Evolutionary conservation across 2,797 vertebrate genomes (phyloP).

Genomic region (Bryconaethiops microstoma): DNA sequence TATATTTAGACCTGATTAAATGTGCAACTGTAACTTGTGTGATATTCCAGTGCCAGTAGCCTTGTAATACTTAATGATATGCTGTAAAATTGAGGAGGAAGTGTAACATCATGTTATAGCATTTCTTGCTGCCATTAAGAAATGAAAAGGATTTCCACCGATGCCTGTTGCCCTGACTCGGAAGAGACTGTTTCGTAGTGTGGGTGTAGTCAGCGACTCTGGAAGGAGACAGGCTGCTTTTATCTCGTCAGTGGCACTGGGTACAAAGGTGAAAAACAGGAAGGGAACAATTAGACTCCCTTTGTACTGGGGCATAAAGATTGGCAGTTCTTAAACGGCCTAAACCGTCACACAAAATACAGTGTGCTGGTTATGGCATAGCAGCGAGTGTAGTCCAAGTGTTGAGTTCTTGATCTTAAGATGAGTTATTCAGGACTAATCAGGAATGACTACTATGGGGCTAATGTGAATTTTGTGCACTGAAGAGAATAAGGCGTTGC

Average conservation of each 20-base stretch:
- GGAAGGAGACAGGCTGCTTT: slow-evolving; percentile 37
- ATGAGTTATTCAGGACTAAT: no score
- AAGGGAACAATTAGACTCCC: slow-evolving; percentile 46
- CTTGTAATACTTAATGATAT: neutral
- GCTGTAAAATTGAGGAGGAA: neutral
- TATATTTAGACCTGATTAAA: neutral
- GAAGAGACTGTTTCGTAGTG: slow-evolving; percentile 33
- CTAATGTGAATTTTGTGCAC: no score
- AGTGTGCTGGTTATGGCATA: neutral
- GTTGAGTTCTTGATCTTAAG: no score
- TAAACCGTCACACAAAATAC: slow-evolving; percentile 18
- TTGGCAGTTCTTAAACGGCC: slow-evolving; percentile 19
- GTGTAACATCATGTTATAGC: neutral
- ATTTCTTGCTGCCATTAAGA: slow-evolving; percentile 29
- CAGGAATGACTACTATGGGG: no score
- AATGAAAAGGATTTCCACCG: slow-evolving; percentile 36
- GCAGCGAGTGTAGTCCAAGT: neutral
- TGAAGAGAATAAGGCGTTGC: no score
- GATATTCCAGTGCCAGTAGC: no score
- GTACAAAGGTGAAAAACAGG: slow-evolving; percentile 56
- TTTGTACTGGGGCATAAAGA: slow-evolving; percentile 43
- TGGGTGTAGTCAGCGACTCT: neutral
- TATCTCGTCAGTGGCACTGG: slow-evolving; percentile 36
- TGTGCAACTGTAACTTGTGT: neutral
- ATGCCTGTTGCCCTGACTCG: slow-evolving; percentile 29